A percentile compares a stretch with the other conserved stretches of the same genome.
Evolutionary conservation across 2,797 vertebrate species (phyloP).

Genomic region (Peromyscus eremicus): DNA sequence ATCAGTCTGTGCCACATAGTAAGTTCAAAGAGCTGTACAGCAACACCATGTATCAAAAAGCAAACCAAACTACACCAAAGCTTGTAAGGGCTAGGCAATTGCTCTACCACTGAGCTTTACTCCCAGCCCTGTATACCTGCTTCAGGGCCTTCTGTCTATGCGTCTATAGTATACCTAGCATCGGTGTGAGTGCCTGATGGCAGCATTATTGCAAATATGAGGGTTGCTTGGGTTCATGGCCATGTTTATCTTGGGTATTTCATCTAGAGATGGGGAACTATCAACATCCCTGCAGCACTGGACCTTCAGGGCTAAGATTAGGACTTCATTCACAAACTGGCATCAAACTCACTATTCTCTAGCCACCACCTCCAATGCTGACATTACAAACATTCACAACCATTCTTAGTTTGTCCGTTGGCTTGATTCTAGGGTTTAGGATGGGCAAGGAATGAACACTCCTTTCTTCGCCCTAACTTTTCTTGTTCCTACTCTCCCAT

Average conservation of each 20-base stretch:
- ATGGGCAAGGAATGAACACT: not conserved
- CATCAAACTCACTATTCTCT: not conserved
- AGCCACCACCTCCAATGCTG: not conserved
- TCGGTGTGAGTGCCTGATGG: conserved; percentile 1
- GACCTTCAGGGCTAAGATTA: not conserved
- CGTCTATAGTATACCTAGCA: conserved; percentile 3
- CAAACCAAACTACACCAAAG: not conserved
- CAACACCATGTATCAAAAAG: not conserved
- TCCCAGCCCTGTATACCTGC: not conserved
- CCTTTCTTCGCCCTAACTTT: not conserved
- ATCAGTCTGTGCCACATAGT: not conserved
- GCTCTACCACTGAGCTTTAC: not conserved
- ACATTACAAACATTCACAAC: no score
- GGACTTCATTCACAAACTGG: not conserved
- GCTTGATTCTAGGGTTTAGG: not conserved
- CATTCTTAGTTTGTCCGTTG: not conserved
- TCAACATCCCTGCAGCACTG: not conserved
- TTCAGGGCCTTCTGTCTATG: conserved; percentile 46
- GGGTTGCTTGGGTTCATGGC: conserved; percentile 1
- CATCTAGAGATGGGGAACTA: not conserved
- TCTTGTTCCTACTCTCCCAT: not conserved
- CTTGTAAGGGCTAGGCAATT: not conserved
- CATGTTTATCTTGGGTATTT: not conserved
- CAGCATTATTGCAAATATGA: conserved; percentile 11
- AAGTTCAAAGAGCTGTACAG: not conserved